Evolutionary conservation across 2,797 vertebrate genomes (phyloP), one percentile per base, ranked within the genome.

Genomic region (Platyrinchus mystaceus): DNA sequence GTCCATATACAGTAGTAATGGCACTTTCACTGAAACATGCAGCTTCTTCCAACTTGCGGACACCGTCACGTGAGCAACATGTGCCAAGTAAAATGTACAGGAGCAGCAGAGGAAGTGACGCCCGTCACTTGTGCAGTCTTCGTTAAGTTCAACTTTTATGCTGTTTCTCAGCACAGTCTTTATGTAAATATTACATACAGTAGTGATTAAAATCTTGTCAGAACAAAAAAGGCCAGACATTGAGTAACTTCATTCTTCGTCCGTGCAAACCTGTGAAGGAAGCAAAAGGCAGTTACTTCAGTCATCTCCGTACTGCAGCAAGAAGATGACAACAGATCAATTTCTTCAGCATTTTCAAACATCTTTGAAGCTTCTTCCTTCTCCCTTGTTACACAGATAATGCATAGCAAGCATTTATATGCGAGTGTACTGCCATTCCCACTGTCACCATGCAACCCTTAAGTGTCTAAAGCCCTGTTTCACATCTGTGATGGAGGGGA

Each of bases 251-350:
- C 98, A 99, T 97, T 99, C 99, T 98, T 99, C 99, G 66, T 99
- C 99, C 87, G 99, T 99, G 98, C 99, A 99, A 94, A 99, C 99
- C 99, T 99, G 97, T 13, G 93, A 84, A 87, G 59, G 50, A 46
- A 66, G 84, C 36, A 90, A 21, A 81, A 75, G 26, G 62, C 52
- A 49, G 2, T 66, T 44, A 76, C 37, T 69, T 52, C 27, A 52
- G 3, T 28, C 14, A 12, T 66, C 24, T 80, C 44, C 44, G 15
- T 43, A 2, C 9, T 39, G 70, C 73, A 73, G 28, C 47, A 76
- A n/a, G 43, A 43, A 8, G 39, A 56, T 20, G 17, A 37, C 32
- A 39, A 21, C 17, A 21, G 32, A 52, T 39, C n/a, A 0, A 5
- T 28, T 70, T 37, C 52, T 75, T 77, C 0, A 83, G 62, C 66